Base-by-base conservation (phyloP, 1,140 invertebrate genomes). In the Popillia japonica region DNA sequence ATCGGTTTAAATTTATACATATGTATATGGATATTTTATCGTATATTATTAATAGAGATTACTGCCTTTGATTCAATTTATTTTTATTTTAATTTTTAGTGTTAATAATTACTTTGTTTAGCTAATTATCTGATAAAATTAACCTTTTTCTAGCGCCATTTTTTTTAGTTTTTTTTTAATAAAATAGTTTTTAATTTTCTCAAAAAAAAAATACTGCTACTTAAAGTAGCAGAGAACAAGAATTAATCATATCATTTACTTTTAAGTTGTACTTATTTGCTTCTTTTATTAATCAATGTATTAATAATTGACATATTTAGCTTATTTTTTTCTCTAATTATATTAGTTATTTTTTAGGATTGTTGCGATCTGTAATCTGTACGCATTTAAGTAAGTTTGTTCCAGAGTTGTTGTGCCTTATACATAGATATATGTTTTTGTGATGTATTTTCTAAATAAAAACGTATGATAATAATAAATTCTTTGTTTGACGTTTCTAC, bases 231-330 rank as follows among this genome's bases (percentile, higher is more conserved):
- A 79, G 83, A 79, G 72, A 77, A 82, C 84, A 85, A 85, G 84
- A 85, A 85, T 84, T 84, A 79, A 85, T 83, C 84, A 85, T 85
- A 85, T 85, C 84, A 85, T 82, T 81, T 81, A 78, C 72, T 72
- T 77, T 64, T 77, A 41, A 64, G 48, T 40, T 77, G 10, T 9
- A n/a, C 14, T 64, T 20, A 64, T 20, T 27, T 77, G n/a, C 34
- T 17, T 59, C 17, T 61, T 78, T 72, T 9, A 23, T 61, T 75
- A 27, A 34, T 74, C 6, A 20, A 20, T 22, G 17, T 77, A 59
- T 76, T 55, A 42, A 14, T 14, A n/a, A 55, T 64, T 68, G 22
- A 64, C 59, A 48, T 48, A 48, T 48, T 9, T 48, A 48, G 44
- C 17, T n/a, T n/a, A n/a, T n/a, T n/a, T 11, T 48, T n/a, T n/a